These are phyloP conservation scores for Cygnus buccinator DNA, from an alignment of 2,113 vertebrate species.

Conservation along the genomic window DNA sequence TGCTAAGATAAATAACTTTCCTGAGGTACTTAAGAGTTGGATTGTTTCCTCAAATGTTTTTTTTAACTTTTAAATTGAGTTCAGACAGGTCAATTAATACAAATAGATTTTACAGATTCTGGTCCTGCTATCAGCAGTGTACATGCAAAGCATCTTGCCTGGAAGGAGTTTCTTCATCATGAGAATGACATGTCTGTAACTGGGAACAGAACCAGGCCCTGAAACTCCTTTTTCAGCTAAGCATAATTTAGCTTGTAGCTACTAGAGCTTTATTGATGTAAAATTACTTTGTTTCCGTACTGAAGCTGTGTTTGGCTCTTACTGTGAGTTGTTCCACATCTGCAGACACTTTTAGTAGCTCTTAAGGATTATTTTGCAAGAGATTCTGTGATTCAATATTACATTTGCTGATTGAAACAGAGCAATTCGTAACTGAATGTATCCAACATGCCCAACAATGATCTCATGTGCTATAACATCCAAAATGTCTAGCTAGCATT, in stretches of 20 bases:
- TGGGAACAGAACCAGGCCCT: not conserved
- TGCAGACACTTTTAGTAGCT: slow-evolving; percentile 5
- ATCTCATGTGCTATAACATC: not conserved
- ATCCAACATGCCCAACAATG: not conserved
- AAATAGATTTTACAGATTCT: not conserved
- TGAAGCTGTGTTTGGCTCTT: not conserved
- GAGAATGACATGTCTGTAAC: not conserved
- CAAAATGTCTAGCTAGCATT: slow-evolving; percentile 23
- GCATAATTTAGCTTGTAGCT: not conserved
- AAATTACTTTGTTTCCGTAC: not conserved
- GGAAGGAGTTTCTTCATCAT: not conserved
- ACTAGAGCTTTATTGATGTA: not conserved
- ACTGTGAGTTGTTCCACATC: slow-evolving; percentile 1
- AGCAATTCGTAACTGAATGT: not conserved
- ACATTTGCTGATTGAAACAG: slow-evolving; percentile 6
- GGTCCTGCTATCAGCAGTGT: not conserved
- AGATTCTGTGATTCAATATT: not conserved
- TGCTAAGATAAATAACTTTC: not conserved
- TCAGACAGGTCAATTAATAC: not conserved
- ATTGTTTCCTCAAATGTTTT: not conserved
- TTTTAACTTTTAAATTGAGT: not conserved
- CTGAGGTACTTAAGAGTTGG: not conserved
- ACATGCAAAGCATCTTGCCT: not conserved
- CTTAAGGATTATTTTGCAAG: not conserved
- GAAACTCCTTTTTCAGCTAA: not conserved